Base-by-base conservation (phyloP, 2,113 vertebrate genomes). In the Corythornis vintsioides region DNA sequence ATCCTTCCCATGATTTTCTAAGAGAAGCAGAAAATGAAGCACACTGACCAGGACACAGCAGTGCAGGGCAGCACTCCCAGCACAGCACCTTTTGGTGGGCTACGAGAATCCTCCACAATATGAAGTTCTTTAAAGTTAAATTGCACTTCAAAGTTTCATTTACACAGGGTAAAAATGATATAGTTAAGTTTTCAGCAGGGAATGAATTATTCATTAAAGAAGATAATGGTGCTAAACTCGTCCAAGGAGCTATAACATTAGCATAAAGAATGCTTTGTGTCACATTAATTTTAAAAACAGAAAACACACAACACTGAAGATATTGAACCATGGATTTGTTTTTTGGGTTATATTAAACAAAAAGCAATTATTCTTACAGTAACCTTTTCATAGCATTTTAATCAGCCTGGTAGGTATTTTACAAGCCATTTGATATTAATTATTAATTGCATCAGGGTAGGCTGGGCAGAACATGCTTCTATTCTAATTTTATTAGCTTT, bases 131-230 rank as follows among this genome's bases (percentile, higher is more conserved):
- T 97, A 91, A 97, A 97, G 88, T 97, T 96, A 97, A 97, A 97
- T 96, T 97, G 97, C 94, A 97, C 94, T 98, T 98, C 97, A 94
- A 97, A 97, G 96, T 97, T 98, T 97, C 96, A 98, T 97, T 98
- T 97, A 96, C 95, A 95, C 93, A 94, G 93, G 95, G 96, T 97
- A 97, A 98, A 98, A 98, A 97, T 98, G 96, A 97, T 97, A 96
- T 96, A 97, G 94, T 96, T 97, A 97, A 96, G 91, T 98, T 97
- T 97, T 97, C 97, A 97, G 96, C 93, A 88, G 86, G 92, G 91
- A 97, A 97, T 98, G 97, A 98, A 98, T 98, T 97, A 98, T 98
- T 98, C 97, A 98, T 97, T 97, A 96, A 96, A 95, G 82, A 92
- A 96, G 96, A 98, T 98, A 98, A 98, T 97, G 94, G 96, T 88